Percentiles rank a stretch among this genome's conserved stretches.
These are phyloP conservation scores for Mesitornis unicolor DNA, from an alignment of 2,113 vertebrate genomes.

Conservation along the genomic window DNA sequence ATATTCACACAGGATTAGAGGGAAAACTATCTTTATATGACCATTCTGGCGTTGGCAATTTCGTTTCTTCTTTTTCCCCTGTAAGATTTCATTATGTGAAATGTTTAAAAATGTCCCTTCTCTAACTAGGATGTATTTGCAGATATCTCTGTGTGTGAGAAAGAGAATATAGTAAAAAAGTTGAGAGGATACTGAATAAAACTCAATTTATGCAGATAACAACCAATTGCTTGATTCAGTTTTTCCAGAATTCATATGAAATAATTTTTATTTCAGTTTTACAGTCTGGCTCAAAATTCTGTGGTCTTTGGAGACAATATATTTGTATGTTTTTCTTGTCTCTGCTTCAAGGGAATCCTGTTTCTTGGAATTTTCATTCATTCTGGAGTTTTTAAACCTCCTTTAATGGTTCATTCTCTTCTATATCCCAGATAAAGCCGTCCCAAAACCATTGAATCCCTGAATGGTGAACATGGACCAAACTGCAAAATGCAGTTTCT, in stretches of 20 bases:
- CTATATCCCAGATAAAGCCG: background rate
- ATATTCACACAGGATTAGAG: background rate
- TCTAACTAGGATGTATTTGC: background rate
- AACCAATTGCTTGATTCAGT: background rate
- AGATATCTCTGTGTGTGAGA: background rate
- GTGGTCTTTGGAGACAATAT: background rate
- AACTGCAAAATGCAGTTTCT: background rate
- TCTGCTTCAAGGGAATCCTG: background rate
- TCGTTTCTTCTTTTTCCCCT: background rate
- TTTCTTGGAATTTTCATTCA: conserved; percentile 28
- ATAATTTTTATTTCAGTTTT: background rate
- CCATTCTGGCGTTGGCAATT: background rate
- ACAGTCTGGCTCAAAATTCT: background rate
- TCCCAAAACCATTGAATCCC: background rate
- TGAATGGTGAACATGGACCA: background rate
- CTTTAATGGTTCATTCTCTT: background rate
- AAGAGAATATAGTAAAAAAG: background rate
- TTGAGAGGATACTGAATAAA: background rate
- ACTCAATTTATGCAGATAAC: background rate
- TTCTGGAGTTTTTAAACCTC: background rate
- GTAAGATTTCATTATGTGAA: background rate
- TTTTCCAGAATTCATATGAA: conserved; percentile 7
- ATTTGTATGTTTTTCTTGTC: background rate
- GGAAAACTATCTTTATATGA: background rate
- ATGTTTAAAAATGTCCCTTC: background rate